Conservation (phyloP, 2,888 invertebrate genomes). For the Bibio marci region DNA sequence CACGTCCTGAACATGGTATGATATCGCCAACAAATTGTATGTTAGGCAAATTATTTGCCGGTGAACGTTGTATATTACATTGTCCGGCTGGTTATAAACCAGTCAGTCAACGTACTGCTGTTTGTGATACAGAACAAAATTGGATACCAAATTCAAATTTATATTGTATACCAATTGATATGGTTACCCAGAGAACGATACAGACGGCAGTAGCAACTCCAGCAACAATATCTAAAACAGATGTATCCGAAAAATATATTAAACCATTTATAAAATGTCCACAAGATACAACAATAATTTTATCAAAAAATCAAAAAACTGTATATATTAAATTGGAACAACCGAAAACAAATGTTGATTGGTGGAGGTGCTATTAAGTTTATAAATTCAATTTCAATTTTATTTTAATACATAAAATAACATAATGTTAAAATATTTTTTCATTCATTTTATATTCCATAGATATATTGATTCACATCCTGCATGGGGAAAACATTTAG, state of each 20-base stretch:
- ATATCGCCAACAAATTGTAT: conserved; percentile 34
- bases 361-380: conserved; percentile 30
- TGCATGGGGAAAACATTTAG: conserved; percentile 41
- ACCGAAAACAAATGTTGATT: conserved; percentile 46
- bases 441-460: conserved; percentile 9
- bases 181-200: not conserved
- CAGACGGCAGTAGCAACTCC: not conserved
- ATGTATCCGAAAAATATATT: conserved; percentile 20
- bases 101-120: conserved; percentile 17
- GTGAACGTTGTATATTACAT: conserved; percentile 31
- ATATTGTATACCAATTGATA: conserved; percentile 16
- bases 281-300: conserved; percentile 36
- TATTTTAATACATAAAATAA: not conserved
- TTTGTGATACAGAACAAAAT: conserved; percentile 21
- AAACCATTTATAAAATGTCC: conserved; percentile 47
- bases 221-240: not conserved
- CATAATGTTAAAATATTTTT: not conserved
- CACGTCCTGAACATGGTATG: conserved; percentile 31
- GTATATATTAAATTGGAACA: conserved; percentile 30
- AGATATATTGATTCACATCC: conserved; percentile 42
- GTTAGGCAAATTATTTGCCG: conserved; percentile 28
- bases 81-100: conserved; percentile 32
- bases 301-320: conserved; percentile 27
- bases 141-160: conserved; percentile 24
- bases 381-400: not conserved